Conservation (phyloP, 2,113 vertebrate species). For the Gnathonemus longibarbis region DNA sequence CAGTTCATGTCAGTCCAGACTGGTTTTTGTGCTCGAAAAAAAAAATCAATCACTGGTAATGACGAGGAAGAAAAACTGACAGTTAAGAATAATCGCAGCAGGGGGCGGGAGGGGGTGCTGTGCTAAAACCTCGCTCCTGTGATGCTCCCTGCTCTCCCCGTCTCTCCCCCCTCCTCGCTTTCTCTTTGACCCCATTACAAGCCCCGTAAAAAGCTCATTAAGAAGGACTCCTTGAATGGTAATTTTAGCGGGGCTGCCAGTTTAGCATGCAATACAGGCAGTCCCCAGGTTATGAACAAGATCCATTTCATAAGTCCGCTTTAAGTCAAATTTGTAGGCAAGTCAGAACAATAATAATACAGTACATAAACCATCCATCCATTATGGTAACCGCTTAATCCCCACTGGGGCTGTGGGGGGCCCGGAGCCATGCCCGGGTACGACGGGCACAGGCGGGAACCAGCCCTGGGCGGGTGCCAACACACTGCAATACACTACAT, state of each 20-base stretch:
- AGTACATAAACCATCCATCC: not conserved
- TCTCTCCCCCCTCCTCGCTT: not conserved
- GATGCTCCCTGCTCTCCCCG: constrained; percentile 23
- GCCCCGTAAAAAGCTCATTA: not conserved
- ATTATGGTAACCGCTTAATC: too few species aligned
- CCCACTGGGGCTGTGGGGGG: too few species aligned
- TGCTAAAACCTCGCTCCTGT: constrained; percentile 24
- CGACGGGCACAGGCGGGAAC: too few species aligned
- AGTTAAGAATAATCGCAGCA: constrained; percentile 49
- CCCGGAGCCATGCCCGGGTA: too few species aligned
- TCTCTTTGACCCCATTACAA: constrained; percentile 11
- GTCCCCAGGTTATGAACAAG: not conserved
- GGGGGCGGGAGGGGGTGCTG: constrained; percentile 27
- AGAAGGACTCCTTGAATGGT: not conserved
- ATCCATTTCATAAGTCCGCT: not conserved
- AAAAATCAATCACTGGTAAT: constrained; percentile 33
- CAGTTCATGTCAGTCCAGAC: constrained; percentile 47
- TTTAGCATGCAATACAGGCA: constrained; percentile 5
- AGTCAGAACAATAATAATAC: not conserved
- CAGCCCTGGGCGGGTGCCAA: too few species aligned
- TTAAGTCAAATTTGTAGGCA: not conserved
- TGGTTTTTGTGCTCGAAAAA: constrained; percentile 33
- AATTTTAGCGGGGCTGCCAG: not conserved
- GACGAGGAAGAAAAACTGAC: constrained; percentile 45
- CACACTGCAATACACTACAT: not conserved